phyloP scores from a whole-genome alignment of 92 coral and sea anemone genomes.

The Ricordea florida region DNA sequence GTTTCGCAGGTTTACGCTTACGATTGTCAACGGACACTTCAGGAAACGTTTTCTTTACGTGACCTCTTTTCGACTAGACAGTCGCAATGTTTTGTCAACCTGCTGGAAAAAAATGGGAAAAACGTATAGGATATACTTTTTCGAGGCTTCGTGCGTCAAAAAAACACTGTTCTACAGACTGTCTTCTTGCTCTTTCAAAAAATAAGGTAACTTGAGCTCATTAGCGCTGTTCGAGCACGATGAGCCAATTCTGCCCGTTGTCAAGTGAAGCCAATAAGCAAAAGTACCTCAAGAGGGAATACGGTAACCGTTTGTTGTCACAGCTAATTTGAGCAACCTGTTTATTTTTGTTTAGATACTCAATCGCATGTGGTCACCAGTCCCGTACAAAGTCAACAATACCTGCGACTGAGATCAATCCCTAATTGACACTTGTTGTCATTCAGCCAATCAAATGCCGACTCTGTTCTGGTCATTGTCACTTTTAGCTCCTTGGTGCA shows the following conservation, averaged over 20 bases:
- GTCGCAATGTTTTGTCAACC: too few species aligned
- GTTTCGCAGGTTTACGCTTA: too few species aligned
- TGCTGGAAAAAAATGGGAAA: too few species aligned
- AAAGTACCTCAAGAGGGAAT: constrained; percentile 11
- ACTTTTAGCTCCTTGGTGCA: constrained; percentile 49
- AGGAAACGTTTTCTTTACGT: too few species aligned
- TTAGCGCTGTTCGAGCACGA: background rate
- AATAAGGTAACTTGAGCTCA: background rate
- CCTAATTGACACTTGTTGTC: background rate
- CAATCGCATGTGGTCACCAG: constrained; percentile 38
- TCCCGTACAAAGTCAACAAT: constrained; percentile 7
- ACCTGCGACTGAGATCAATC: constrained; percentile 2
- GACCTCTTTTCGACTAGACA: too few species aligned
- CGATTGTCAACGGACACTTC: too few species aligned
- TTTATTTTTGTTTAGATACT: constrained; percentile 59
- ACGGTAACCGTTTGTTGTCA: constrained; percentile 35
- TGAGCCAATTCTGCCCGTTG: background rate
- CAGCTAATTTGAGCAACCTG: constrained; percentile 34
- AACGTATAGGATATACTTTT: too few species aligned
- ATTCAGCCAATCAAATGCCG: constrained; percentile 47
- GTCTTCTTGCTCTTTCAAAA: too few species aligned
- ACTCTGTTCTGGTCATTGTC: constrained; percentile 46
- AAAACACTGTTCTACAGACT: too few species aligned
- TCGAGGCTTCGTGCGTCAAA: too few species aligned
- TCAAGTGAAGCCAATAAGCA: constrained; percentile 11